phyloP scores from a whole-genome alignment of 92 coral and sea anemone genomes.

The Palythoa heliodiscus region DNA sequence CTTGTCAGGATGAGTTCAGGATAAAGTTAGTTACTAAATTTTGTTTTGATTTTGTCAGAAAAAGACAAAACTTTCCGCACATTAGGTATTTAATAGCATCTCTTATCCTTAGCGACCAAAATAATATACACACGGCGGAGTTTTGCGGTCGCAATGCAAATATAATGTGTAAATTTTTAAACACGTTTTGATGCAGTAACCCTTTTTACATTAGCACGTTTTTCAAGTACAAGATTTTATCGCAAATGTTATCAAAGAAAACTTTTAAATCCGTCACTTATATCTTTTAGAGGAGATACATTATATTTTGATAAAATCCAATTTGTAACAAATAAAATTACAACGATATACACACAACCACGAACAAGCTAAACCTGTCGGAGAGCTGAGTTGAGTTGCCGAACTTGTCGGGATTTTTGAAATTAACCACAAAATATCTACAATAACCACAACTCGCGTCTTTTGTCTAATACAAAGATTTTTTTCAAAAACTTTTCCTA shows the following conservation, averaged over 20 bases:
- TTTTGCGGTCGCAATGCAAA: conserved; percentile 20
- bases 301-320: background rate
- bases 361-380: background rate
- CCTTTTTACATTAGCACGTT: conserved; percentile 4
- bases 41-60: conserved; percentile 29
- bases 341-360: background rate
- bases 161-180: conserved; percentile 39
- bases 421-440: conserved; percentile 4
- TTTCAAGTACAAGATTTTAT: background rate
- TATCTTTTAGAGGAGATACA: background rate
- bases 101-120: conserved; percentile 42
- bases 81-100: conserved; percentile 31
- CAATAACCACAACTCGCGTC: conserved; percentile 17
- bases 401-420: background rate
- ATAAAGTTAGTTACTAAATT: background rate
- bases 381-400: background rate
- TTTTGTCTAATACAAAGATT: background rate
- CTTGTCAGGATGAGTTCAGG: background rate
- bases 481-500: background rate
- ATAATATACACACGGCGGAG: conserved; percentile 15
- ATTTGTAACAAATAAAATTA: background rate
- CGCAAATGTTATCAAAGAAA: background rate
- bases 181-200: conserved; percentile 16
- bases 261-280: background rate
- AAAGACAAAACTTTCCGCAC: conserved; percentile 26